Conservation (phyloP, 2,888 invertebrate genomes). For the Sycophila texana region DNA sequence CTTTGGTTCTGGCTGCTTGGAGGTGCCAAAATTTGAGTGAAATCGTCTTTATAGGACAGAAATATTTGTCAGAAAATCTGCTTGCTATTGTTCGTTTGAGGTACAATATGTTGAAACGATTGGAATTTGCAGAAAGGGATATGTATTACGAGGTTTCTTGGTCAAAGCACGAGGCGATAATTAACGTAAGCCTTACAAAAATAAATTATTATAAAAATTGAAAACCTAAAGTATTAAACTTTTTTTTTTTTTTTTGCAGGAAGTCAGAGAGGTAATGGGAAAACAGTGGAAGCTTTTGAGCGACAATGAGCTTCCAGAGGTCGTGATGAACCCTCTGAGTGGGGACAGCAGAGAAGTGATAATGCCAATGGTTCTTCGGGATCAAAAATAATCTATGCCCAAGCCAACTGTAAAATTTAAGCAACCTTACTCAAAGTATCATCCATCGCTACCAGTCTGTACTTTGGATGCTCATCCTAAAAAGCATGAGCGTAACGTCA, state of each 20-base stretch:
- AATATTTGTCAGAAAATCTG: conserved; percentile 80
- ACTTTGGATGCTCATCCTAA: conserved; percentile 60
- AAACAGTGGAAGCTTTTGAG: conserved; percentile 78
- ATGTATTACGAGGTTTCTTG: conserved; percentile 66
- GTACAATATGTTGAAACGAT: conserved; percentile 77
- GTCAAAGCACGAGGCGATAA: conserved; percentile 61
- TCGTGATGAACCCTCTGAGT: conserved; percentile 77
- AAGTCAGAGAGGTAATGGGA: conserved; percentile 78
- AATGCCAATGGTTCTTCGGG: conserved; percentile 78
- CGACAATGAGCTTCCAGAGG: conserved; percentile 77
- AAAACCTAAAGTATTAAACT: neutral
- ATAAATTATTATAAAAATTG: neutral
- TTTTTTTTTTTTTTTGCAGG: conserved; percentile 68
- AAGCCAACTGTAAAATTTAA: conserved; percentile 53
- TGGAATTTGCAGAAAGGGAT: conserved; percentile 79
- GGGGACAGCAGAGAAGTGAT: conserved; percentile 80
- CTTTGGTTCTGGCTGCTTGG: conserved; percentile 83
- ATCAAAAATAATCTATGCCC: conserved; percentile 75
- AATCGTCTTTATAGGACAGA: conserved; percentile 79
- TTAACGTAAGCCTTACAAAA: conserved; percentile 64
- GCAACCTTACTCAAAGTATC: conserved; percentile 56
- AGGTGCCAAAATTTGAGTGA: conserved; percentile 79
- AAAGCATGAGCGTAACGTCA: conserved; percentile 61
- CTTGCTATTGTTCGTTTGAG: conserved; percentile 82
- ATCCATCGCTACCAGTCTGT: conserved; percentile 57